phyloP scores from a whole-genome alignment of 35 echinoderm and acorn worm genomes.

The Lytechinus variegatus region DNA sequence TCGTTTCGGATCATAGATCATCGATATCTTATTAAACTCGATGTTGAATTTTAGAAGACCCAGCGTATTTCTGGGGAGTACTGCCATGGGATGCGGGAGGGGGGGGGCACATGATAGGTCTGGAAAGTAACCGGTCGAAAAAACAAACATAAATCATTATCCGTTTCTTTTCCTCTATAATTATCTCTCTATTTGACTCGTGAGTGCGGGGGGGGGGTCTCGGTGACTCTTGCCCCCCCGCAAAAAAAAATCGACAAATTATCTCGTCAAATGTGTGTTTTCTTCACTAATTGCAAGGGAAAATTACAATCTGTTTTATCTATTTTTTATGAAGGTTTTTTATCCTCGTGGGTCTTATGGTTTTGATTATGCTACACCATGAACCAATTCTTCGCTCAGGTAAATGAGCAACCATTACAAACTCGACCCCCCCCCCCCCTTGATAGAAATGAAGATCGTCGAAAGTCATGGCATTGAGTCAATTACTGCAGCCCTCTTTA shows the following conservation, averaged over 20 bases:
- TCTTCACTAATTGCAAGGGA: background rate
- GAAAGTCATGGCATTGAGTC: background rate
- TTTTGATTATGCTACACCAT: background rate
- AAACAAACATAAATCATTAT: too few relatives aligned
- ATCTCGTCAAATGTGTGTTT: background rate
- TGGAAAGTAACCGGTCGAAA: too few relatives aligned
- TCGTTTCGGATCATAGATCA: background rate
- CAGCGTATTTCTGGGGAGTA: background rate
- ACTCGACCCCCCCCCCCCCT: background rate
- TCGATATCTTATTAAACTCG: background rate
- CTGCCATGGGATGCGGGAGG: too few relatives aligned
- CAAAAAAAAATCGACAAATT: background rate
- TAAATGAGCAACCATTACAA: background rate
- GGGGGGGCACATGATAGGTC: too few relatives aligned
- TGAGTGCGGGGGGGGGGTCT: too few relatives aligned
- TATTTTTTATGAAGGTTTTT: background rate
- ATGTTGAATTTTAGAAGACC: too few relatives aligned
- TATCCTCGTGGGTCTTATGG: background rate
- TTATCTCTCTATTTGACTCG: too few relatives aligned
- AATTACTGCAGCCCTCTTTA: conserved; percentile 17
- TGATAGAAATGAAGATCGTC: background rate
- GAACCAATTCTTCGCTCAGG: background rate
- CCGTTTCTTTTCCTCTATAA: too few relatives aligned
- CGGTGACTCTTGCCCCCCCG: too few relatives aligned
- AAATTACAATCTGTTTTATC: too few relatives aligned